A percentile compares a stretch with the other conserved stretches of the same genome.
phyloP scores from a whole-genome alignment of 2,113 vertebrate species.

The Crypturellus undulatus region DNA sequence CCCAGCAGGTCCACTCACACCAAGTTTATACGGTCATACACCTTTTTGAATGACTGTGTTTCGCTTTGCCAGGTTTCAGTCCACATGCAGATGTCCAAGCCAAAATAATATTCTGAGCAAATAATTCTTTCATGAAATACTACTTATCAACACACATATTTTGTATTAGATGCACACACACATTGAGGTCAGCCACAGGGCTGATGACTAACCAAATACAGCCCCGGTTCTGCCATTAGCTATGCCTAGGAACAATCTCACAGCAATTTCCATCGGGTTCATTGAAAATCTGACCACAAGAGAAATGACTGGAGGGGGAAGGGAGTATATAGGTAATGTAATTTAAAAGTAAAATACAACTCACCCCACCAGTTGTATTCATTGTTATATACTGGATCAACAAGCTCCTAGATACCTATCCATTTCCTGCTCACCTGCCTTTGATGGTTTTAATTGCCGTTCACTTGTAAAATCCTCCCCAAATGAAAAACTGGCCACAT shows the following conservation, averaged over 20 bases:
- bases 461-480: not conserved
- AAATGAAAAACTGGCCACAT: not conserved
- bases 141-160: conserved; percentile 30
- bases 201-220: not conserved
- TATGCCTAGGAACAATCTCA: not conserved
- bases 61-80: conserved; percentile 12
- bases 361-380: not conserved
- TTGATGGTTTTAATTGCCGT: not conserved
- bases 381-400: not conserved
- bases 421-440: not conserved
- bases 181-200: not conserved
- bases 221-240: not conserved
- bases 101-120: conserved; percentile 19
- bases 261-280: not conserved
- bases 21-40: not conserved
- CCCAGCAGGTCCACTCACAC: conserved; percentile 28
- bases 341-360: not conserved
- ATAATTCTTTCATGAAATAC: conserved; percentile 30
- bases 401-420: not conserved
- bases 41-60: conserved; percentile 4
- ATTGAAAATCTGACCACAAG: not conserved
- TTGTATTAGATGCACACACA: not conserved
- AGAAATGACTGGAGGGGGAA: not conserved
- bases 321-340: not conserved
- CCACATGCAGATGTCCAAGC: conserved; percentile 5